Evolutionary conservation across 2,888 invertebrate species (phyloP).

Genomic region (Entomobrya proxima): DNA sequence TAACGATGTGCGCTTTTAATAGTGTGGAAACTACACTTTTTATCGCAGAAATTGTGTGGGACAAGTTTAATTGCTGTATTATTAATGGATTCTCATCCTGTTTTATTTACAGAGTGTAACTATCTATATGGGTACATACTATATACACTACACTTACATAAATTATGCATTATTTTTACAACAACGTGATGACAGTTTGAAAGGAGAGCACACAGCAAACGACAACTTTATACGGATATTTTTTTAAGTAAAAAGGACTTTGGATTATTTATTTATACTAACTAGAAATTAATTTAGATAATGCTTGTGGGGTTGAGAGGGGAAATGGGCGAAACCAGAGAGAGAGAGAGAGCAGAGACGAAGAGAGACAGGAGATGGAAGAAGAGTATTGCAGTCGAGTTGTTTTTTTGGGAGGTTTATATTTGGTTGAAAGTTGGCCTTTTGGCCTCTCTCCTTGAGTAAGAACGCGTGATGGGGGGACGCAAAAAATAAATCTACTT

Average conservation of each 20-base stretch:
- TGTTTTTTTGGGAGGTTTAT: not conserved
- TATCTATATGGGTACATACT: too few relatives aligned
- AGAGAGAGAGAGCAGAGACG: not conserved
- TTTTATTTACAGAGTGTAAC: too few relatives aligned
- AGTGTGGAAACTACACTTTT: too few relatives aligned
- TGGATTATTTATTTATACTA: not conserved
- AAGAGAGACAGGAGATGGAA: not conserved
- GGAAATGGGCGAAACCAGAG: not conserved
- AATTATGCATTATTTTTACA: too few relatives aligned
- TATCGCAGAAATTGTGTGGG: not conserved
- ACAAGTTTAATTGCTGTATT: not conserved
- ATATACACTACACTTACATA: too few relatives aligned
- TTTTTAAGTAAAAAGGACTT: not conserved
- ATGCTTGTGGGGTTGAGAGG: not conserved
- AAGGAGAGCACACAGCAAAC: not conserved
- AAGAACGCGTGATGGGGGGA: too few relatives aligned
- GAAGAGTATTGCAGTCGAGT: not conserved
- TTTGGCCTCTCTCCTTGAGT: constrained; percentile 7
- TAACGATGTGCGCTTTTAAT: too few relatives aligned
- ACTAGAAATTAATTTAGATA: constrained; percentile 9
- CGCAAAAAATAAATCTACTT: too few relatives aligned
- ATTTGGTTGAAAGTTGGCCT: not conserved
- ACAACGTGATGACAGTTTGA: not conserved
- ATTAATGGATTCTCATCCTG: too few relatives aligned
- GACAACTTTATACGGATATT: not conserved